phyloP scores from a whole-genome alignment of 64 coral and sea anemone species.

The Porites lutea region DNA sequence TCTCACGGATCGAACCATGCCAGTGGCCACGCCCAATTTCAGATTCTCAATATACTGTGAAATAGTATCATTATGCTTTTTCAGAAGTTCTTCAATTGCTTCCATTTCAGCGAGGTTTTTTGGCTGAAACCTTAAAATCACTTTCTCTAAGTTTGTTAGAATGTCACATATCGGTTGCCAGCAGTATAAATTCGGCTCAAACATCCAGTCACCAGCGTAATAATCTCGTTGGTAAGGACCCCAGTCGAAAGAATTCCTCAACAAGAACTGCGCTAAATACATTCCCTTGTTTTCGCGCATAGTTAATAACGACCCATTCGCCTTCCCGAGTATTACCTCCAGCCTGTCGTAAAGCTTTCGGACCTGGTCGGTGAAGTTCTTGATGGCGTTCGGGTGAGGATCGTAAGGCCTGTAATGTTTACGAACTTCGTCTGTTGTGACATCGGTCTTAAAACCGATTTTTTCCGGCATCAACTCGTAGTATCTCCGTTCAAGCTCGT shows the following conservation, averaged over 20 bases:
- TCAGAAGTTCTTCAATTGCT: constrained; percentile 5
- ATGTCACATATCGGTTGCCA: constrained; percentile 37
- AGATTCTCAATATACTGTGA: constrained; percentile 55
- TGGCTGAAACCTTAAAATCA: neutral
- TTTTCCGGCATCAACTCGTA: constrained; percentile 34
- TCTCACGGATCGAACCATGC: constrained; percentile 25
- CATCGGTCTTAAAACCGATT: constrained; percentile 44
- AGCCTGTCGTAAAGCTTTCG: constrained; percentile 15
- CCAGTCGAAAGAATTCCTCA: constrained; percentile 39
- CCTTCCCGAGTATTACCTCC: constrained; percentile 56
- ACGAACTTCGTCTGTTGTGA: constrained; percentile 33
- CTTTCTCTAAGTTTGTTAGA: neutral
- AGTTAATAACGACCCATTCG: constrained; percentile 44
- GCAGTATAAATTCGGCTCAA: constrained; percentile 70
- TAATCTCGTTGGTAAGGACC: constrained; percentile 49
- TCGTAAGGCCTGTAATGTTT: constrained; percentile 60
- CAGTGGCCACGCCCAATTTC: constrained; percentile 16
- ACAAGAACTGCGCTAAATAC: constrained; percentile 34
- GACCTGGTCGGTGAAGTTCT: constrained; percentile 57
- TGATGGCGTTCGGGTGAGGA: constrained; percentile 44
- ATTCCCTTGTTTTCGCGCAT: constrained; percentile 66
- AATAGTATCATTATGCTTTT: constrained; percentile 23
- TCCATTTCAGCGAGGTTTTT: neutral
- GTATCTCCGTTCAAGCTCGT: constrained; percentile 28
- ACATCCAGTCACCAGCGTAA: constrained; percentile 76